Evolutionary conservation across 2,888 invertebrate genomes (phyloP).

Genomic region (Rhopalosiphum nymphaeae): DNA sequence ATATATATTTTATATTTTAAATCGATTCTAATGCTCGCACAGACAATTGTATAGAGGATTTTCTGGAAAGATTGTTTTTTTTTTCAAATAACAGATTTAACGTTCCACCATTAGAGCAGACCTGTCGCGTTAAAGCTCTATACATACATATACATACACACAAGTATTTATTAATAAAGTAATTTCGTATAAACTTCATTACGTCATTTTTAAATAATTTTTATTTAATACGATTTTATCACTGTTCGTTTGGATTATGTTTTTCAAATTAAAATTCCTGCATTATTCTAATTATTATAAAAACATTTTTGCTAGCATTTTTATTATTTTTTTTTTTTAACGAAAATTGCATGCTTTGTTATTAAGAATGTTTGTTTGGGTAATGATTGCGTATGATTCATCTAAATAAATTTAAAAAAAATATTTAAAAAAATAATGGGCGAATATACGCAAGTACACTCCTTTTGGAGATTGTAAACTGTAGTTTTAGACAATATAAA

Average conservation of each 20-base stretch:
- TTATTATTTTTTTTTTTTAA: slow-evolving; percentile 6
- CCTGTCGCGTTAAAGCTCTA: background rate
- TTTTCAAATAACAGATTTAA: slow-evolving; percentile 18
- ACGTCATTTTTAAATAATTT: background rate
- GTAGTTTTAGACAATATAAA: background rate
- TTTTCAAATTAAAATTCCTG: background rate
- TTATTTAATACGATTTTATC: slow-evolving; percentile 14
- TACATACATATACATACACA: background rate
- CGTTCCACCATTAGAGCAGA: background rate
- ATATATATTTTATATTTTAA: background rate
- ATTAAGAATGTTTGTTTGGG: background rate
- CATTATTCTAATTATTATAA: background rate
- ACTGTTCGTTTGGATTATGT: background rate
- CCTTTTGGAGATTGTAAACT: background rate
- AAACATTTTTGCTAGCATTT: background rate
- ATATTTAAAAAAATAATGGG: background rate
- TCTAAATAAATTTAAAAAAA: background rate
- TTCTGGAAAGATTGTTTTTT: background rate
- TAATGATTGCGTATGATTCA: background rate
- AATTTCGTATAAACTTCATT: slow-evolving; percentile 15
- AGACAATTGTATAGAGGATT: background rate
- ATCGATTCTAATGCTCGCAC: background rate
- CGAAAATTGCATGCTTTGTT: background rate
- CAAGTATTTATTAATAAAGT: background rate
- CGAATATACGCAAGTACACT: background rate